Evolutionary conservation across 2,888 invertebrate species (phyloP), one percentile per base, ranked within the genome.

Genomic region (Drosophila suboccidentalis): DNA sequence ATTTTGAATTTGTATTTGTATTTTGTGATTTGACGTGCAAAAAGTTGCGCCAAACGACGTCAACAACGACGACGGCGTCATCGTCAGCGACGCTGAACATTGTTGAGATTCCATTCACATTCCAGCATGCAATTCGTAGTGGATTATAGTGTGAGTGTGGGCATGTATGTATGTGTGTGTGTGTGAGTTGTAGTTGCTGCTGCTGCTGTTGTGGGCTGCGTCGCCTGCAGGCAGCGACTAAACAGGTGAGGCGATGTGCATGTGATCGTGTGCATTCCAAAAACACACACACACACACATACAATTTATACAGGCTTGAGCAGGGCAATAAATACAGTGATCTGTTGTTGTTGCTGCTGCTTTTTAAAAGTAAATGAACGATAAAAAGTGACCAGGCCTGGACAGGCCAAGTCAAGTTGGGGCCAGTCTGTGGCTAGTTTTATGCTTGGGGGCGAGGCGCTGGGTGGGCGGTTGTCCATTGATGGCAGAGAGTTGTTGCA

Each of bases 101-200:
- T 84, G 75, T 88, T 92, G 72, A 79, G 90, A 92, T 91, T 91
- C 91, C 91, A 91, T 91, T 92, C 91, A 90, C 91, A 91, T 91
- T 91, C 92, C 91, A 90, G 86, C 91, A 91, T 91, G 91, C 91
- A 91, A 91, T 91, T 89, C 83, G 80, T 76, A 85, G 80, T 90
- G 87, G 84, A 82, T 79, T 89, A 77, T 67, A 62, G 41, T 55
- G 55, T 38, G 29, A 43, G 75, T 61, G 62, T 63, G 47, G 39
- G 39, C 34, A 47, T 71, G 41, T 43, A 71, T 58, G 62, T 63
- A 13, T 41, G n/a, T 46, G 61, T 61, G 71, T 57, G 58, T 64
- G 61, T 63, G 50, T 46, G 6, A 67, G 60, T 71, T 39, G 38
- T 10, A 41, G 62, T 51, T 46, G 46, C 34, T 65, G 66, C 9